Conservation (phyloP, 1,140 invertebrate genomes). For the Saxidomus purpurata region DNA sequence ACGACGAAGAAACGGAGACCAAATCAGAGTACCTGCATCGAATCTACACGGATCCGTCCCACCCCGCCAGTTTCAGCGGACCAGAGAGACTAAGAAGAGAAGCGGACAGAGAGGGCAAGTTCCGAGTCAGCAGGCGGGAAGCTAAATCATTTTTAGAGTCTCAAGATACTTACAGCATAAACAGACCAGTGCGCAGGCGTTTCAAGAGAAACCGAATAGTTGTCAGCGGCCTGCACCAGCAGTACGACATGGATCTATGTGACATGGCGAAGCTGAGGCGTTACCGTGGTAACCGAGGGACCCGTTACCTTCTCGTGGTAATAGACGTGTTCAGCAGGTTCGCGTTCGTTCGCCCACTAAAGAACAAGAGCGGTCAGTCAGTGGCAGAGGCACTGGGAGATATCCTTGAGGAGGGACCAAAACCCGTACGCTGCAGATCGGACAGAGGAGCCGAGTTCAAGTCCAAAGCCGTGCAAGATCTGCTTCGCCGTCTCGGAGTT, state of each 20-base stretch:
- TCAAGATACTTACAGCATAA: background rate
- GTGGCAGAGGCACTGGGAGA: background rate
- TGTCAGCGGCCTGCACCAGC: background rate
- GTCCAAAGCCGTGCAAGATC: background rate
- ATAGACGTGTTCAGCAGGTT: constrained; percentile 17
- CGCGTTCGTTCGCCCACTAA: background rate
- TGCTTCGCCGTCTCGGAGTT: background rate
- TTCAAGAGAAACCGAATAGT: constrained; percentile 17
- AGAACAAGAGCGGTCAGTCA: background rate
- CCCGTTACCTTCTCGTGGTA: background rate
- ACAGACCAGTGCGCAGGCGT: background rate
- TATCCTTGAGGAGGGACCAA: background rate
- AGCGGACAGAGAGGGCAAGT: background rate
- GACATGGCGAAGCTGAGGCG: constrained; percentile 18
- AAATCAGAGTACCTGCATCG: background rate
- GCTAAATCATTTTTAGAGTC: background rate
- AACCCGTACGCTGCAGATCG: background rate
- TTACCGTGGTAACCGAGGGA: constrained; percentile 11
- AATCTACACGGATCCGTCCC: constrained; percentile 3
- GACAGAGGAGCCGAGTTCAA: constrained; percentile 15
- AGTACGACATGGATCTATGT: background rate
- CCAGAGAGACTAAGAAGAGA: background rate
- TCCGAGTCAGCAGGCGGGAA: background rate
- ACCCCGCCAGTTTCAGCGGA: constrained; percentile 14
- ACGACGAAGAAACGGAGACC: background rate